A percentile compares a stretch with the other conserved stretches of the same genome.
Conservation (phyloP, 2,888 invertebrate genomes). For the Heliconius cydno region DNA sequence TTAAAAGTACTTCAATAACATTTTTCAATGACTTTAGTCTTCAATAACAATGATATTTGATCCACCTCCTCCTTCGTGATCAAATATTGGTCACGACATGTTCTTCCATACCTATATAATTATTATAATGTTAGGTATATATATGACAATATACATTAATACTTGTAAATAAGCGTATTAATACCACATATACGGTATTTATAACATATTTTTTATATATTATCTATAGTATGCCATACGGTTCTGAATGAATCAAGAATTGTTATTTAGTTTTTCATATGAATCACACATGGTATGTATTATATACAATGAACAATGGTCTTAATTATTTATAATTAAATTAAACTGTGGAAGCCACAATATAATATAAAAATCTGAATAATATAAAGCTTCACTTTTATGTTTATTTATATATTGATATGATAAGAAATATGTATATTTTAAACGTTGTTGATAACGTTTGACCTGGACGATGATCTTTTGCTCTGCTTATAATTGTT, state of each 20-base stretch:
- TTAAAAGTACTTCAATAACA: background rate
- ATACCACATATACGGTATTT: slow-evolving; percentile 3
- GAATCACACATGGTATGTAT: background rate
- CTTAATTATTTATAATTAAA: slow-evolving; percentile 1
- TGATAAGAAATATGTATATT: slow-evolving; percentile 5
- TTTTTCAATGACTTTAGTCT: background rate
- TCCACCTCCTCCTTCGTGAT: background rate
- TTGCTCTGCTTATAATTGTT: background rate
- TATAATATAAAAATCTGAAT: background rate
- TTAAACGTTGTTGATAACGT: background rate
- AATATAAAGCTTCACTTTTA: background rate
- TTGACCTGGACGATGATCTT: slow-evolving; percentile 3
- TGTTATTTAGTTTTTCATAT: slow-evolving; percentile 3
- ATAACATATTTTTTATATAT: background rate
- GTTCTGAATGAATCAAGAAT: background rate
- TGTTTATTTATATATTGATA: slow-evolving; percentile 7
- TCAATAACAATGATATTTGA: background rate
- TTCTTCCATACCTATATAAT: background rate
- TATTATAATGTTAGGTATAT: background rate
- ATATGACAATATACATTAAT: background rate
- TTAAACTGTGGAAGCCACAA: background rate
- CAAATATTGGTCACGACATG: background rate
- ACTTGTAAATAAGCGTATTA: slow-evolving; percentile 5
- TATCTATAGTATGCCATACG: background rate
- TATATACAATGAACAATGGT: background rate